Evolutionary conservation across 2,113 vertebrate genomes (phyloP).

Genomic region (Pogona vitticeps): DNA sequence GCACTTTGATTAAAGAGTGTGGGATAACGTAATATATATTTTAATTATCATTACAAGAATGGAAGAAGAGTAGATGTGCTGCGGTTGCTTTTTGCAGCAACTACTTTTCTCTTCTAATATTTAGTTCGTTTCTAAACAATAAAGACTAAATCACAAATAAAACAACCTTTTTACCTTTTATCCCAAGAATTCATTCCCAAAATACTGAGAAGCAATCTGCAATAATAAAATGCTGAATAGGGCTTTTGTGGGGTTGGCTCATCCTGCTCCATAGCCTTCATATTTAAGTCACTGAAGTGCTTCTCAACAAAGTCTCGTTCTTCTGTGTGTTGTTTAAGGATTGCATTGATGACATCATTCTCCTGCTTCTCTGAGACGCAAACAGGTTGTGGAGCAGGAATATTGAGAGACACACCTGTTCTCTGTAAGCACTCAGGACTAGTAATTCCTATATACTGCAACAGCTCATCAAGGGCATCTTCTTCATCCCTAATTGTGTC

Average conservation of each 20-base stretch:
- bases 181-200: conserved; percentile 99
- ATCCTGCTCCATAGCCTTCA: conserved; percentile 89
- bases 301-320: conserved; percentile 92
- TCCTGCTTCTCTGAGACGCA: conserved; percentile 98
- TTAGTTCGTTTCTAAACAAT: neutral
- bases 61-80: neutral
- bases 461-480: conserved; percentile 93
- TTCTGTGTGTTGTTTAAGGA: conserved; percentile 93
- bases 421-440: conserved; percentile 97
- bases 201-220: conserved; percentile 96
- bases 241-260: conserved; percentile 89
- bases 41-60: neutral
- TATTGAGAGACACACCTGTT: conserved; percentile 92
- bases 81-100: neutral
- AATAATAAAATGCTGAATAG: conserved; percentile 97
- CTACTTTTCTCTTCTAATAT: neutral
- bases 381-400: conserved; percentile 90
- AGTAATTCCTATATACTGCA: conserved; percentile 93
- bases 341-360: conserved; percentile 97
- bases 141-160: neutral
- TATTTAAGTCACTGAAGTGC: conserved; percentile 90
- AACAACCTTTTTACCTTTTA: conserved; percentile 87
- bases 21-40: too few relatives aligned
- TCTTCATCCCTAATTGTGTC: conserved; percentile 91
- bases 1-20: too few relatives aligned